Evolutionary conservation across 2,888 invertebrate genomes (phyloP), one percentile per base, ranked within the genome.

Genomic region (Phyllotreta cruciferae): DNA sequence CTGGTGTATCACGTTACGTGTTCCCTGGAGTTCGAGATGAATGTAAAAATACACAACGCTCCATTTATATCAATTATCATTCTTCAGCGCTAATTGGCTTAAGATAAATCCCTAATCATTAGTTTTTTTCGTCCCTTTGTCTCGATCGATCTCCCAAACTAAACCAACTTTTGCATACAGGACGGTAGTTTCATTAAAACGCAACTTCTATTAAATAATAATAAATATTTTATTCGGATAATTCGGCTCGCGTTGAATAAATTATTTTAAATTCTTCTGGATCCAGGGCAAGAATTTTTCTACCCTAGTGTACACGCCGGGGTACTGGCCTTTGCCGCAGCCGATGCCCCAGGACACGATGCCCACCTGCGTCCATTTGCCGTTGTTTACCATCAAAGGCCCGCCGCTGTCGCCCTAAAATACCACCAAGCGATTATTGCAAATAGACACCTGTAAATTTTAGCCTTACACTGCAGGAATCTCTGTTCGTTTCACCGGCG

Each of bases 261-360:
- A 34, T 64, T 85, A 88, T 80, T 90, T 89, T 58, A 91, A 84
- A 81, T 94, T 94, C 81, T 93, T 93, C 74, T 86, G 85, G 76
- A 94, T 93, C 94, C 94, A 94, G 24, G 91, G 90, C 73, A 93
- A 80, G 83, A 93, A 91, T 71, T 89, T 85, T 50, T 92, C 90
- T 64, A 94, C 90, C 71, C 94, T 86, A 0, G 94, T 92, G 80
- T 95, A 95, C 2, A 95, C 94, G 10, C 94, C 95, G 0, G 94
- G 94, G 81, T 93, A 94, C 77, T 93, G 93, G 13, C 93, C 93
- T 82, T 94, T 93, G 60, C 94, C 94, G 78, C 94, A 94, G 39
- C 93, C 94, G 72, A 94, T 94, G 66, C 94, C 94, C 93, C 94
- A 94, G 9, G 93, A 93, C 13, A 94, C 94, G 53, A 94, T 88